Base-by-base conservation (phyloP, 2,888 invertebrate species). In the Philereme transversata region DNA sequence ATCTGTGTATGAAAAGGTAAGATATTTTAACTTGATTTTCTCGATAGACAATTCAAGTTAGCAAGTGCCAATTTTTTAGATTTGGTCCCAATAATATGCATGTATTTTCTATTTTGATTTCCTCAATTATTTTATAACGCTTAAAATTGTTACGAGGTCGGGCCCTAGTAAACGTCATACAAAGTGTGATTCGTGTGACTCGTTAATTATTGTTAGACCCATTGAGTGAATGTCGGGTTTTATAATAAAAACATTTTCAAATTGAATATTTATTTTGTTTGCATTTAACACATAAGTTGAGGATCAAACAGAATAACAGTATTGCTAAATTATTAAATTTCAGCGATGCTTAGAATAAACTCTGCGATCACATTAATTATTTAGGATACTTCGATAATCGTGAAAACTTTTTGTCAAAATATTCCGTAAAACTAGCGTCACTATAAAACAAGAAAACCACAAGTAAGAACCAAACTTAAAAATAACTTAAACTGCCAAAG, bases 171-270 rank as follows among this genome's bases (percentile, higher is more conserved):
- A 22, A 22, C 22, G 22, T 2, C 22, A 22, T 22, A 54, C 41
- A 54, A 56, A 59, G 51, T 54, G 57, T 60, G 64, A 47, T 64
- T 50, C 51, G 59, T 51, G 57, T 61, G 51, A 51, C 60, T 65
- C 54, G 22, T 54, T 64, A 67, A 67, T 67, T 56, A 50, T 60
- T 65, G 61, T 67, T 68, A 69, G 59, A 67, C 64, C 62, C 67
- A 61, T 58, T 64, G 61, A 51, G 60, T 67, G 64, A 62, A 60
- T 63, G 47, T 45, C 35, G 43, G 48, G 40, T 69, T 70, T 64
- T 64, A 65, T 54, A 65, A 69, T 73, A 75, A 74, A 72, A 75
- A 54, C 10, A 45, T 34, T 62, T 62, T 38, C 7, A 47, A 65
- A 41, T 59, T 56, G 0, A 43, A 36, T 43, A 7, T 48, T 41